Evolutionary conservation across 2,797 vertebrate genomes (phyloP).

Genomic region (Rhinatrema bivittatum): DNA sequence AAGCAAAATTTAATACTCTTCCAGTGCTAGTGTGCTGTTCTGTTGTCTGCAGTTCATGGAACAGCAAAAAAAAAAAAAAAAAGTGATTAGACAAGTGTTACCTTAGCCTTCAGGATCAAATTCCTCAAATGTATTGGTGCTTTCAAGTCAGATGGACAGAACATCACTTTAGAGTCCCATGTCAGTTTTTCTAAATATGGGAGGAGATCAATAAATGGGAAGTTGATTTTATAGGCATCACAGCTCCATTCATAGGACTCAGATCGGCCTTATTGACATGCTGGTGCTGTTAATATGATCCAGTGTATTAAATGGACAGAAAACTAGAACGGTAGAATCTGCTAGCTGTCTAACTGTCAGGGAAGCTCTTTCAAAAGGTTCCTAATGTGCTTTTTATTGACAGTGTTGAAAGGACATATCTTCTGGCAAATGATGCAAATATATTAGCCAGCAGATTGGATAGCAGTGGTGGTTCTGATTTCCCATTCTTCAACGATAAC

Average conservation of each 20-base stretch:
- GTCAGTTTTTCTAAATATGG: conserved; percentile 54
- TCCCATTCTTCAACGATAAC: conserved; percentile 9
- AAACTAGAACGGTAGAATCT: conserved; percentile 61
- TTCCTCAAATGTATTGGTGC: conserved; percentile 65
- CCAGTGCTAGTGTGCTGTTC: conserved; percentile 32
- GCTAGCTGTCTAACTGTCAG: conserved; percentile 67
- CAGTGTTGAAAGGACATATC: conserved; percentile 41
- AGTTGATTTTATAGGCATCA: conserved; percentile 61
- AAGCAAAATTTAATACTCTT: conserved; percentile 25
- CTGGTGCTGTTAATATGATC: conserved; percentile 58
- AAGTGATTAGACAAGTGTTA: conserved; percentile 66
- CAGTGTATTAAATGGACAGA: conserved; percentile 66
- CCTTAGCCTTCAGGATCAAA: conserved; percentile 63
- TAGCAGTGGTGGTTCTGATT: conserved; percentile 19
- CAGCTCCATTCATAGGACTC: conserved; percentile 75
- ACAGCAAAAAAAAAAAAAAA: conserved; percentile 57
- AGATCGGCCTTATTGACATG: conserved; percentile 69
- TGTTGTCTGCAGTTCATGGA: conserved; percentile 58
- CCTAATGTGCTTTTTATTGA: conserved; percentile 74
- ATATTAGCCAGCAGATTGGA: conserved; percentile 19
- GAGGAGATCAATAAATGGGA: conserved; percentile 58
- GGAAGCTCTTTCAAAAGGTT: conserved; percentile 59
- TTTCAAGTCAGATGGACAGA: conserved; percentile 63
- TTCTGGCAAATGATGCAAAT: conserved; percentile 35
- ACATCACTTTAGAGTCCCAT: conserved; percentile 76